These are phyloP conservation scores for Otus sunia DNA, from an alignment of 2,113 vertebrate genomes.

Conservation along the genomic window DNA sequence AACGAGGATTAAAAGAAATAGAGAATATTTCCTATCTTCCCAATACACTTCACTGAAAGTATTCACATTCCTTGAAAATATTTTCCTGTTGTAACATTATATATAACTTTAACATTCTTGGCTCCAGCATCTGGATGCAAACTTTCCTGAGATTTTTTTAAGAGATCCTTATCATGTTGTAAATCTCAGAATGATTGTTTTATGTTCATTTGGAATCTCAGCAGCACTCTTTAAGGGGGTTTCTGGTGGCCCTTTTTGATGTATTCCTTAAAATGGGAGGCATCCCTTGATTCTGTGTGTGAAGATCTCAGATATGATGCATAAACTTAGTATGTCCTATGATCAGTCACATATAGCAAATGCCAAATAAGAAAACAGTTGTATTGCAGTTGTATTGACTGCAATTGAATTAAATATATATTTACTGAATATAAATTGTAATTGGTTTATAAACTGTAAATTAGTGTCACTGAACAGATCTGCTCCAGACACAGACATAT, in stretches of 20 bases:
- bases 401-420: neutral
- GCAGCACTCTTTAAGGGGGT: neutral
- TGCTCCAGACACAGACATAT: neutral
- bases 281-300: neutral
- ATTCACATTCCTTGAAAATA: neutral
- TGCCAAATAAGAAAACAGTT: neutral
- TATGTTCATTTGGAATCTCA: neutral
- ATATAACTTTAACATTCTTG: neutral
- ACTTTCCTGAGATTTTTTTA: neutral
- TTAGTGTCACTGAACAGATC: neutral
- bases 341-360: neutral
- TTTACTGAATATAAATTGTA: neutral
- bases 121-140: neutral
- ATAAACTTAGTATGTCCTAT: neutral
- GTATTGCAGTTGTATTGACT: neutral
- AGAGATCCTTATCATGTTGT: neutral
- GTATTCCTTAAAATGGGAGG: neutral
- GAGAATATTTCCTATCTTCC: neutral
- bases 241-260: neutral
- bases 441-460: neutral
- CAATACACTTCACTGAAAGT: neutral
- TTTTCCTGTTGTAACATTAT: neutral
- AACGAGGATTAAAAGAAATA: neutral
- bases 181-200: neutral
- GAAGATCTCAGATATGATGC: neutral